Evolutionary conservation across 2,888 invertebrate genomes (phyloP), one percentile per base, ranked within the genome.

Genomic region (Gandaritis pyraliata): DNA sequence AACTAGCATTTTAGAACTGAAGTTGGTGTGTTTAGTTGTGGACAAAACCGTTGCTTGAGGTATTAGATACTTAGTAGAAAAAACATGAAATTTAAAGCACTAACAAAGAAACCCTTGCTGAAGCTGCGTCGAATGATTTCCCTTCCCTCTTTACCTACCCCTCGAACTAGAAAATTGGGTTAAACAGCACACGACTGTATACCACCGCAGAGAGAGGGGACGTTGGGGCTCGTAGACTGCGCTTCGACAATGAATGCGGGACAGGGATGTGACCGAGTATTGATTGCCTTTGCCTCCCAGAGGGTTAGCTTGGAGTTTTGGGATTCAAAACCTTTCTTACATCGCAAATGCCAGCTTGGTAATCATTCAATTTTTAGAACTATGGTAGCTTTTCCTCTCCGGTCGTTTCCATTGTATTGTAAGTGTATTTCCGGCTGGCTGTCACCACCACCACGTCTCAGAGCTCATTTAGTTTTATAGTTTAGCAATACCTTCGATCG

Each of bases 161-260:
- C 87, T 85, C 82, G 81, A 77, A 83, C 88, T 86, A 88, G 88
- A 88, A 90, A 90, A 90, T 90, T 90, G 89, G 91, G 91, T 91
- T 90, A 90, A 89, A 90, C 84, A 90, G 87, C 85, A 88, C 86
- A 87, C 89, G 84, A 85, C 81, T 86, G 83, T 82, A 85, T 83
- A 80, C 74, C 61, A 59, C 82, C 85, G 83, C 60, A 62, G 13
- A 88, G 88, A 87, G 86, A 86, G 87, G 88, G 88, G 87, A 86
- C 85, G 88, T 89, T 78, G 85, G 88, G 86, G 82, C 82, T 85
- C 84, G 79, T 82, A 85, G 81, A 87, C 81, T 88, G 86, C 86
- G 88, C 85, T 88, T 88, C 85, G 77, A 88, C 87, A 85, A 83
- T 87, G 85, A 89, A 86, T 86, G 85, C 87, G 88, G 86, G 85